Conservation (phyloP, 2,113 vertebrate species). For the Osmerus mordax region DNA sequence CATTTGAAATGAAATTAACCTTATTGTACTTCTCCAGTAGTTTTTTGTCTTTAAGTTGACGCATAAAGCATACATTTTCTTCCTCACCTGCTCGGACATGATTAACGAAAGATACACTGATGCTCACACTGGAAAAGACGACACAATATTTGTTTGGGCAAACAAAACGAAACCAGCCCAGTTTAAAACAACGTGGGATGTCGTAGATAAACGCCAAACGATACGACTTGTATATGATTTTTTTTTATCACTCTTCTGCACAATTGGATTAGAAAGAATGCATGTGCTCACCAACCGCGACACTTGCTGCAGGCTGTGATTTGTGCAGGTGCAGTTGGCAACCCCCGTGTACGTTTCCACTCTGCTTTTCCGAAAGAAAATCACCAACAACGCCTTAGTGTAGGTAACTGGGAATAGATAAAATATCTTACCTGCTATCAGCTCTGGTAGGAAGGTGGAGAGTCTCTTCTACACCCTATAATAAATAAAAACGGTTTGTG, state of each 20-base stretch:
- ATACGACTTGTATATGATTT: too few species aligned
- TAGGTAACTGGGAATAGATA: conserved; percentile 8
- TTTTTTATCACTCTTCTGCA: too few species aligned
- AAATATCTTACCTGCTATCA: conserved; percentile 56
- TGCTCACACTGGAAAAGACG: not conserved
- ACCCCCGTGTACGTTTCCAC: too few species aligned
- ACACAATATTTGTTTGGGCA: not conserved
- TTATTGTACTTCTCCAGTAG: not conserved
- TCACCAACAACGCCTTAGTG: conserved; percentile 16
- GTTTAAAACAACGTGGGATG: not conserved
- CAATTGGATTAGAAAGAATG: too few species aligned
- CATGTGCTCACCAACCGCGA: too few species aligned
- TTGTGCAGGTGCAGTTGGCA: too few species aligned
- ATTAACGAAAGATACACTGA: not conserved
- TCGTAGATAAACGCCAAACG: too few species aligned
- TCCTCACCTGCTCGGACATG: not conserved
- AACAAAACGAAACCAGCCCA: conserved; percentile 5
- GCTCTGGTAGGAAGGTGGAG: conserved; percentile 13
- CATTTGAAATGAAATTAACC: not conserved
- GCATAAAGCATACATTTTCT: not conserved
- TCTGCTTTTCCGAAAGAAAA: not conserved
- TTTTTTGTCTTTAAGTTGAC: not conserved
- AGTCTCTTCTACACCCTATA: not conserved
- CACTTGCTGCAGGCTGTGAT: too few species aligned
- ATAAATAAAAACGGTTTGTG: not conserved